Percentiles rank a stretch among this genome's conserved stretches.
phyloP scores from a whole-genome alignment of 2,113 vertebrate genomes.

The Pachycephala philippinensis region DNA sequence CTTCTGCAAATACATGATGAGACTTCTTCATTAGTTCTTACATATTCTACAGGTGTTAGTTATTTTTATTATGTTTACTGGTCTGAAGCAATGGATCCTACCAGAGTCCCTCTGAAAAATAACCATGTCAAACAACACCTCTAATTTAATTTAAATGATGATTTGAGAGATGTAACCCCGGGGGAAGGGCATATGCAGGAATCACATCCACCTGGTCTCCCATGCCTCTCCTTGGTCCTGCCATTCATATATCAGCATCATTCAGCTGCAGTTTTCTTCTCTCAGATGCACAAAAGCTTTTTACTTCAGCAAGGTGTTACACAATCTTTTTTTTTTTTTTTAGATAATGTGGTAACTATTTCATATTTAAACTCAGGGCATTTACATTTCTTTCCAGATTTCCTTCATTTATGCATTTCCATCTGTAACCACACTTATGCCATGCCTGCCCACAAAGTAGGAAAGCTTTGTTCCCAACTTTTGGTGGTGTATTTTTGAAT shows the following conservation, averaged over 20 bases:
- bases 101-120: neutral
- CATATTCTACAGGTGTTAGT: neutral
- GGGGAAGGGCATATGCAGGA: neutral
- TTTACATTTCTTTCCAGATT: neutral
- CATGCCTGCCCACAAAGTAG: neutral
- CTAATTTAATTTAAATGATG: neutral
- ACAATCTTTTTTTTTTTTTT: neutral
- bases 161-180: neutral
- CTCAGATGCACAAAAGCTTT: neutral
- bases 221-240: neutral
- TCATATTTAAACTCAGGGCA: neutral
- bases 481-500: neutral
- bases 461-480: neutral
- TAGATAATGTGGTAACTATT: neutral
- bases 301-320: neutral
- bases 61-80: neutral
- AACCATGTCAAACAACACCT: neutral
- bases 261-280: neutral
- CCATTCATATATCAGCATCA: neutral
- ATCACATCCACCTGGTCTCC: neutral
- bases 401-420: neutral
- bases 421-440: neutral
- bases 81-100: neutral
- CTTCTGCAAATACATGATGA: neutral
- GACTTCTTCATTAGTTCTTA: neutral